These are phyloP conservation scores for Colius striatus DNA, from an alignment of 2,113 vertebrate genomes.

Conservation along the genomic window DNA sequence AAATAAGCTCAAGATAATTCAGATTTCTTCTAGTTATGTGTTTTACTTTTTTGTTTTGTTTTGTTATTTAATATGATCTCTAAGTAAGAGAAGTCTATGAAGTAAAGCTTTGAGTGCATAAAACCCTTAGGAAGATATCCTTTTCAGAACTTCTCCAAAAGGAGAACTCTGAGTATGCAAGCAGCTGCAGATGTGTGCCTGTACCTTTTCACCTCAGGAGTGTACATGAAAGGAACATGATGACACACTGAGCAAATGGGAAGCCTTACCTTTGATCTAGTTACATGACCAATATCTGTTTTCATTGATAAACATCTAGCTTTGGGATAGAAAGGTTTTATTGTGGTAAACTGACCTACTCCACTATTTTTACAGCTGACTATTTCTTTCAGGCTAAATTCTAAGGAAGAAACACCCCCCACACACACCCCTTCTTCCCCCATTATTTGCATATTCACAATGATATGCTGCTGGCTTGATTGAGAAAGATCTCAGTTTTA, in stretches of 20 bases:
- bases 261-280: not conserved
- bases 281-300: not conserved
- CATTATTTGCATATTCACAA: not conserved
- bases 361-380: not conserved
- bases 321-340: not conserved
- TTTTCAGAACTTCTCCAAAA: not conserved
- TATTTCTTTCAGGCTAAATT: not conserved
- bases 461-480: rapidly evolving
- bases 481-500: not conserved
- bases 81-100: not conserved
- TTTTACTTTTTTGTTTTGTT: not conserved
- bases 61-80: not conserved
- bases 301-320: not conserved
- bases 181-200: not conserved
- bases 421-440: rapidly evolving
- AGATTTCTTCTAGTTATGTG: not conserved
- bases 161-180: not conserved
- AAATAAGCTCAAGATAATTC: not conserved
- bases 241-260: not conserved
- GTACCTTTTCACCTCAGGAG: not conserved
- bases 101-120: not conserved
- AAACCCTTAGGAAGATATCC: not conserved
- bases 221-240: not conserved
- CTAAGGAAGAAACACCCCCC: not conserved
- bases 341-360: not conserved